Evolutionary conservation across 2,113 vertebrate species (phyloP).

Genomic region (Ciconia boyciana): DNA sequence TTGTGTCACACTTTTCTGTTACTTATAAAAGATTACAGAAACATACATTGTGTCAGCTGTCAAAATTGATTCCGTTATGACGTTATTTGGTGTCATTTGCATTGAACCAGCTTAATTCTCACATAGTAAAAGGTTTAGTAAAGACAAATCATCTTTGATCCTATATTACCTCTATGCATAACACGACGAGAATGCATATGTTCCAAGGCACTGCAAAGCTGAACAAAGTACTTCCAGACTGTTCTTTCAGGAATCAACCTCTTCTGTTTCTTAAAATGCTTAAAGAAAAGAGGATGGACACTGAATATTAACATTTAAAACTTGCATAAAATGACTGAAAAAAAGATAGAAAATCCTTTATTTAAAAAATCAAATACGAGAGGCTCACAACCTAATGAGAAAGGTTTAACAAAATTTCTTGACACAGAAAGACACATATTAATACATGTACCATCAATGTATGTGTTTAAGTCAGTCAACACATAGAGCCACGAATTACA

Average conservation of each 20-base stretch:
- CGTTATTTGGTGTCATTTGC: not conserved
- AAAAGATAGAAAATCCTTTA: not conserved
- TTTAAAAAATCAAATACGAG: not conserved
- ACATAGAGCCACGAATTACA: not conserved
- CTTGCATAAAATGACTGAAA: not conserved
- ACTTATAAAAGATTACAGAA: not conserved
- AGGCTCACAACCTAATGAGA: not conserved
- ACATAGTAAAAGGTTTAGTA: not conserved
- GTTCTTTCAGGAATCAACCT: slow-evolving; percentile 95
- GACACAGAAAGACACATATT: not conserved
- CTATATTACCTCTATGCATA: slow-evolving; percentile 91
- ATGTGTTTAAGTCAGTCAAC: not conserved
- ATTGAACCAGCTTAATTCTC: not conserved
- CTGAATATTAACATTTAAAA: not conserved
- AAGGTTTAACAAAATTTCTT: not conserved
- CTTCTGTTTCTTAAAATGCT: slow-evolving; percentile 99
- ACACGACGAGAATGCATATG: slow-evolving; percentile 98
- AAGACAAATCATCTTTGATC: not conserved
- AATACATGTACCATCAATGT: not conserved
- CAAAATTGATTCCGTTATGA: not conserved
- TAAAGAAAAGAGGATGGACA: slow-evolving; percentile 14
- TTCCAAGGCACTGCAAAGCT: slow-evolving; percentile 95
- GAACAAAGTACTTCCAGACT: slow-evolving; percentile 99
- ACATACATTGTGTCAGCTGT: not conserved
- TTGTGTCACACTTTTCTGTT: not conserved